Evolutionary conservation across 92 coral and sea anemone species (phyloP), one percentile per base, ranked within the genome.

Genomic region (Pocillopora meandrina): DNA sequence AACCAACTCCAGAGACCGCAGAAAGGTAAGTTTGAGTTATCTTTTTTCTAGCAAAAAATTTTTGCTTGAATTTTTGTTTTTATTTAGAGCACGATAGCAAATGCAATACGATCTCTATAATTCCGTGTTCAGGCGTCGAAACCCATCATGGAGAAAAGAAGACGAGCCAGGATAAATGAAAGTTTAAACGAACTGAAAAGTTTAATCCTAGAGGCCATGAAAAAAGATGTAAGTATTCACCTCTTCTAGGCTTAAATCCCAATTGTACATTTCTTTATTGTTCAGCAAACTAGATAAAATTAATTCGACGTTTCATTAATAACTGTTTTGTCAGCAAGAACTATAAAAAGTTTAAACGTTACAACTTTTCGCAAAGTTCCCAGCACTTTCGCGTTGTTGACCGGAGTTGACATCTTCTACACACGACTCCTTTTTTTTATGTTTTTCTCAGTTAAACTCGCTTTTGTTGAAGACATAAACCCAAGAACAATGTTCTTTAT

Each of bases 121-220:
- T 71, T 81, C 70, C 77, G 66, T 42, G 77, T 84, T 62, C 86
- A 93, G 96, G 91, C 96, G 1, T 90, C 96, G 26, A 93, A 93
- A 72, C 96, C 96, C 35, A 88, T 93, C 70, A 93, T 93, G 96
- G 96, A 93, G 75, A 93, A 93, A 68, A 82, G 92, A 5, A 61
- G 96, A 67, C 76, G 96, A 69, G 96, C 93, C 14, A 77, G 96
- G 62, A 93, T 93, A 70, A 93, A 93, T 84, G 90, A 83, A 75
- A 93, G 96, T 59, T 77, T 93, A 35, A 90, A 93, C 82, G 96
- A 93, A 75, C 76, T 93, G 5, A 93, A 93, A 79, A 49, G 79
- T 57, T 76, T 93, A 19, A 91, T 93, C 52, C 87, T 93, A 52
- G 96, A 93, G 18, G 93, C 93, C 59, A 78, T 87, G 79, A 90